These are phyloP conservation scores for Phylloscopus whistleri DNA, from an alignment of 2,113 vertebrate genomes.

Conservation along the genomic window DNA sequence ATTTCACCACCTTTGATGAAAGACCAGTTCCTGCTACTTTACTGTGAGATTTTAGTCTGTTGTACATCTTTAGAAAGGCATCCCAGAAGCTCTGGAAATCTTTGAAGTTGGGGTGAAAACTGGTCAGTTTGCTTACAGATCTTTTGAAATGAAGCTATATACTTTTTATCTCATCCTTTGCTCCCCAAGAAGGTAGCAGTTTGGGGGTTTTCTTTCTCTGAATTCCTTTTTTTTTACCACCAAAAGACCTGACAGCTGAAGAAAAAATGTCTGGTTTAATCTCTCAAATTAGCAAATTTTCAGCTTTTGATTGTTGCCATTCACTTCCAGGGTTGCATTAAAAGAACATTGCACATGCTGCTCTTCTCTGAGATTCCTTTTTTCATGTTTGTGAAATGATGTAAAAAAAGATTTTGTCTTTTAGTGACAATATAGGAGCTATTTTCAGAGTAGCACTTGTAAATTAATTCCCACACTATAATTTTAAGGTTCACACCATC, in stretches of 20 bases:
- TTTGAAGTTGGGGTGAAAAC: neutral
- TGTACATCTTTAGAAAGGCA: neutral
- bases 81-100: neutral
- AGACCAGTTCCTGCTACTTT: neutral
- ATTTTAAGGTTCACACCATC: neutral
- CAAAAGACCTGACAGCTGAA: neutral
- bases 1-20: neutral
- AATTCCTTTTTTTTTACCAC: neutral
- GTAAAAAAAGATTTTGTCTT: neutral
- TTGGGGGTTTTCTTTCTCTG: neutral
- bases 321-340: neutral
- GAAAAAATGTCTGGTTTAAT: neutral
- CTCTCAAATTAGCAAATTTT: neutral
- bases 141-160: neutral
- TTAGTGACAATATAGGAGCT: neutral
- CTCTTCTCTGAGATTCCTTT: neutral
- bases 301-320: neutral
- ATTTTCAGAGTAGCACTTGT: neutral
- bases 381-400: neutral
- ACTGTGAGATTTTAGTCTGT: neutral
- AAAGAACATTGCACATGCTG: neutral
- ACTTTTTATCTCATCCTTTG: neutral
- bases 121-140: neutral
- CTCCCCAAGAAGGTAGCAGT: neutral
- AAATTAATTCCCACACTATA: neutral